Percentiles rank a stretch among this genome's conserved stretches.
Conservation (phyloP, 2,113 vertebrate genomes). For the Alexandromys fortis region DNA sequence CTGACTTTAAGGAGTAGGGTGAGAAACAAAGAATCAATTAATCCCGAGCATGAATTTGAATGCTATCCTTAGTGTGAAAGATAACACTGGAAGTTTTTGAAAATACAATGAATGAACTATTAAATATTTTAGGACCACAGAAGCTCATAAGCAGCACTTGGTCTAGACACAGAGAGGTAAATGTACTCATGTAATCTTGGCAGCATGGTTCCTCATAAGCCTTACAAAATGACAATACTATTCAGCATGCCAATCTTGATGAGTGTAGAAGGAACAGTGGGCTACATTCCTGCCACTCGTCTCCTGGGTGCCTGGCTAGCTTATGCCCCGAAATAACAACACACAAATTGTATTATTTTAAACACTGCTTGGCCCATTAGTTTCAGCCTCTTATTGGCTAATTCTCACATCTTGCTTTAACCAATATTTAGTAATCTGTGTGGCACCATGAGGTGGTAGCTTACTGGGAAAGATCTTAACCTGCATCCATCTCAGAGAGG, state of each 20-base stretch:
- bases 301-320: too few relatives aligned
- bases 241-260: not conserved
- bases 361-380: too few relatives aligned
- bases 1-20: not conserved
- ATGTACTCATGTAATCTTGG: not conserved
- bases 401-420: too few relatives aligned
- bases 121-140: constrained; percentile 23
- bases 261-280: too few relatives aligned
- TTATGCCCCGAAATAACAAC: too few relatives aligned
- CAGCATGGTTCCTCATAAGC: not conserved
- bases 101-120: constrained; percentile 40
- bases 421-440: too few relatives aligned
- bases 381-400: too few relatives aligned
- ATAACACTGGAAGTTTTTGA: not conserved
- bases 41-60: not conserved
- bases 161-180: not conserved
- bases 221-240: not conserved
- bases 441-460: too few relatives aligned
- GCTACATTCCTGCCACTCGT: too few relatives aligned
- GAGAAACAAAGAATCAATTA: not conserved
- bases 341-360: too few relatives aligned
- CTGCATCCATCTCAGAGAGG: too few relatives aligned
- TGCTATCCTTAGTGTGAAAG: not conserved
- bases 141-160: not conserved
- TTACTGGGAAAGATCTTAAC: too few relatives aligned